A percentile compares a stretch with the other conserved stretches of the same genome.
These are phyloP conservation scores for Fragum fragum DNA, from an alignment of 2,888 invertebrate genomes.

Conservation along the genomic window DNA sequence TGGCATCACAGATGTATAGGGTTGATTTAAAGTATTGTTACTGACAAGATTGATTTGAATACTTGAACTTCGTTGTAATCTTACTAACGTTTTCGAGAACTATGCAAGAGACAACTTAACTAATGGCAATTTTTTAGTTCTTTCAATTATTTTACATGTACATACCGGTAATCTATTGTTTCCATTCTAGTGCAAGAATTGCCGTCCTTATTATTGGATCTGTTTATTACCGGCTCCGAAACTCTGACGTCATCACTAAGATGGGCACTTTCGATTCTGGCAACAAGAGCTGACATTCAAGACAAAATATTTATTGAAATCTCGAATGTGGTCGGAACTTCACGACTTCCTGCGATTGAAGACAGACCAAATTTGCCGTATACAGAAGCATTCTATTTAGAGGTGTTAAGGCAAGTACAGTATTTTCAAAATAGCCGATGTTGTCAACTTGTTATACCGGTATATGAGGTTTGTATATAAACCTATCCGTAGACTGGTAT, in stretches of 20 bases:
- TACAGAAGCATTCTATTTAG: constrained; percentile 78
- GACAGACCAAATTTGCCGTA: constrained; percentile 69
- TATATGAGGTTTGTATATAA: too few relatives aligned
- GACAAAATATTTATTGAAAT: constrained; percentile 65
- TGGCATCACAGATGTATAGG: too few relatives aligned
- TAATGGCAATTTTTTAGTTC: too few relatives aligned
- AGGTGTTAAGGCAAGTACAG: constrained; percentile 76
- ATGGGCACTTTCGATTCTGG: constrained; percentile 93
- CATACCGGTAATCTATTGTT: not conserved
- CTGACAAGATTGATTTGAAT: too few relatives aligned
- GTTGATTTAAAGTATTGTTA: too few relatives aligned
- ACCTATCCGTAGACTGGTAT: too few relatives aligned
- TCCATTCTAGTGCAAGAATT: not conserved
- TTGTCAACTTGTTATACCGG: too few relatives aligned
- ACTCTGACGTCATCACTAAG: constrained; percentile 94
- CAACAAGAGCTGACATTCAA: constrained; percentile 90
- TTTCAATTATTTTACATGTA: too few relatives aligned
- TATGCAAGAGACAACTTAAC: too few relatives aligned
- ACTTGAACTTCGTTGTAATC: too few relatives aligned
- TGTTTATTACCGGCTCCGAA: constrained; percentile 87
- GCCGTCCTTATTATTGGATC: constrained; percentile 37
- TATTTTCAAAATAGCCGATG: too few relatives aligned
- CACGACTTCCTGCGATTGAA: constrained; percentile 55
- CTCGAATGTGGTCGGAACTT: constrained; percentile 81
- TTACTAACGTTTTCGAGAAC: too few relatives aligned